These are phyloP conservation scores for Elaphurus davidianus DNA, from an alignment of 2,113 vertebrate species.

Conservation along the genomic window DNA sequence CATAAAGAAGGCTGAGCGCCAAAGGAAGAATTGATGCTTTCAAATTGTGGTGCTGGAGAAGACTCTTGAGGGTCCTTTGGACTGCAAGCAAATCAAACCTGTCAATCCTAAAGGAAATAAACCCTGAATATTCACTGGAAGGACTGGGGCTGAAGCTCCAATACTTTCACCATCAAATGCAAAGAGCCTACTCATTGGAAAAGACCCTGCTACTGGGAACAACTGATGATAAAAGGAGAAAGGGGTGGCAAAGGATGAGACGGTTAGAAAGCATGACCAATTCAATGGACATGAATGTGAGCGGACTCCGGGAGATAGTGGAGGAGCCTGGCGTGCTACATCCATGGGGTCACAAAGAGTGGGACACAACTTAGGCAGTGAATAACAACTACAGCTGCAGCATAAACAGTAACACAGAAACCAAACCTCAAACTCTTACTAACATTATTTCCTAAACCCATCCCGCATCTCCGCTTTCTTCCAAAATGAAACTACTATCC, in stretches of 20 bases:
- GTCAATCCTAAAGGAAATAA: background rate
- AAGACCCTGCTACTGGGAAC: background rate
- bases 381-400: background rate
- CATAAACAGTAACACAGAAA: background rate
- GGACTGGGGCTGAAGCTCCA: background rate
- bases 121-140: background rate
- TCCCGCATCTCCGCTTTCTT: background rate
- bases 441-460: background rate
- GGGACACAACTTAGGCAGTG: too few species aligned
- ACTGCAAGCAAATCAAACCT: background rate
- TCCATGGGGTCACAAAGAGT: background rate
- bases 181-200: background rate
- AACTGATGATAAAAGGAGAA: background rate
- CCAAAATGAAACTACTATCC: background rate
- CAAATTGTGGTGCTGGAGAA: background rate
- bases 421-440: background rate
- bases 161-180: background rate
- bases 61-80: background rate
- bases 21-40: background rate
- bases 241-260: background rate
- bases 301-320: background rate
- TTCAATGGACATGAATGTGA: background rate
- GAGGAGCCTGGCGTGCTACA: background rate
- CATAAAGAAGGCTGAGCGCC: background rate
- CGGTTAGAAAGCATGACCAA: background rate